Base-by-base conservation (phyloP, 2,797 vertebrate species). In the Steatocranus sp. region DNA sequence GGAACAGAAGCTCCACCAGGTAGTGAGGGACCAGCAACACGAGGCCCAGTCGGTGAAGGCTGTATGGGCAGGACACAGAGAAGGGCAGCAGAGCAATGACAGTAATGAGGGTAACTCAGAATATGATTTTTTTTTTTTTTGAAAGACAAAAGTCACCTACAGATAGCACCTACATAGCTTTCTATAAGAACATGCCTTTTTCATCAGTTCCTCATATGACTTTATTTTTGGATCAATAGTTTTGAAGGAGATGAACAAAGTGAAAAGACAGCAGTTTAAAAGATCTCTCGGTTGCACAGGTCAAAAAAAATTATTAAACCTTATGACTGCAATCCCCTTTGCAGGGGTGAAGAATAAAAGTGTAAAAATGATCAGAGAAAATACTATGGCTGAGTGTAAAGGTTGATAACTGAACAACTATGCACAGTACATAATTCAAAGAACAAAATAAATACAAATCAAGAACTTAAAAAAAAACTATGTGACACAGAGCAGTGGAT, bases 1-100 rank as follows among this genome's bases (percentile, higher is more conserved):
- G 97, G 86, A 97, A 97, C 92, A 97, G 93, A 48, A 97, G 95
- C 94, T 97, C 97, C 91, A 97, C 97, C 91, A 97, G 92, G 93
- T 97, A 97, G 91, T 97, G 97, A 83, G 97, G 97, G 83, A 97
- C 96, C 89, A 97, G 92, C 83, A 97, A 86, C 89, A 97, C 95
- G 88, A 97, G 94, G 82, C 97, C 97, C 89, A 97, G 93, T 78
- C 96, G 92, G 76, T 97, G 96, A 87, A 97, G 96, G 89, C 97
- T 97, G 83, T 79, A 90, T 63, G 82, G 32, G 68, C 5, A 15
- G 11, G n/a, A 78, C 8, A 50, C 9, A 88, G 73, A 78, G 51
- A 74, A 9, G 34, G 2, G 20, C 6, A 3, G 18, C 12, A 23
- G 48, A 48, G 46, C 17, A 76, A 27, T 78, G 30, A 34, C 30